phyloP scores from a whole-genome alignment of 2,888 invertebrate genomes.

The Diachrysia chrysitis region DNA sequence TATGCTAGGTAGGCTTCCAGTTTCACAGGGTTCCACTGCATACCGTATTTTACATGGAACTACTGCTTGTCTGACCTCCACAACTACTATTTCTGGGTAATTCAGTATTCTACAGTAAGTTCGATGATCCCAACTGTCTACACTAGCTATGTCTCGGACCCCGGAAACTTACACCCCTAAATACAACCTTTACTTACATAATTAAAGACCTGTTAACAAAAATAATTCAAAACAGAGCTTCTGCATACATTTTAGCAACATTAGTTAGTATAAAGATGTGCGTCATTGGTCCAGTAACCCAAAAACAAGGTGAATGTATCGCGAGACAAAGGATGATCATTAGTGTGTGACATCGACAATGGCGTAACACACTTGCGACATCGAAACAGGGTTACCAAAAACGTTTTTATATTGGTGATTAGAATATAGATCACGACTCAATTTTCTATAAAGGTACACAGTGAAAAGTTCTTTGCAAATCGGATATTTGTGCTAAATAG shows the following conservation, averaged over 20 bases:
- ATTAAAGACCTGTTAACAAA: neutral
- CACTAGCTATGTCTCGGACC: too few relatives aligned
- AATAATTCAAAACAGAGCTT: neutral
- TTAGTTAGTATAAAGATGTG: conserved; percentile 35
- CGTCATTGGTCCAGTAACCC: conserved; percentile 53
- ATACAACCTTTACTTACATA: too few relatives aligned
- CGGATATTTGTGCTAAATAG: too few relatives aligned
- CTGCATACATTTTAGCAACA: conserved; percentile 20
- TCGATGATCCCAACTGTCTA: too few relatives aligned
- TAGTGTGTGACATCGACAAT: conserved; percentile 49
- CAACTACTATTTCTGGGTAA: too few relatives aligned
- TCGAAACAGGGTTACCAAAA: conserved; percentile 32
- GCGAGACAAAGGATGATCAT: conserved; percentile 57
- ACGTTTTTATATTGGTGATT: neutral
- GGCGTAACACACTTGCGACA: conserved; percentile 52
- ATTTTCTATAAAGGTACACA: neutral
- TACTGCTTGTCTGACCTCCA: too few relatives aligned
- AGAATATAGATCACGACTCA: neutral
- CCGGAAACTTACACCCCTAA: too few relatives aligned
- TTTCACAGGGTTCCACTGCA: too few relatives aligned
- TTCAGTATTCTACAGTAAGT: too few relatives aligned
- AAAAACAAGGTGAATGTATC: conserved; percentile 44
- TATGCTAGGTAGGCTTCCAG: too few relatives aligned
- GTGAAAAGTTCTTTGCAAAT: too few relatives aligned
- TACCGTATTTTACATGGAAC: too few relatives aligned